Base-by-base conservation (phyloP, 2,113 vertebrate species). In the Entomyzon cyanotis region DNA sequence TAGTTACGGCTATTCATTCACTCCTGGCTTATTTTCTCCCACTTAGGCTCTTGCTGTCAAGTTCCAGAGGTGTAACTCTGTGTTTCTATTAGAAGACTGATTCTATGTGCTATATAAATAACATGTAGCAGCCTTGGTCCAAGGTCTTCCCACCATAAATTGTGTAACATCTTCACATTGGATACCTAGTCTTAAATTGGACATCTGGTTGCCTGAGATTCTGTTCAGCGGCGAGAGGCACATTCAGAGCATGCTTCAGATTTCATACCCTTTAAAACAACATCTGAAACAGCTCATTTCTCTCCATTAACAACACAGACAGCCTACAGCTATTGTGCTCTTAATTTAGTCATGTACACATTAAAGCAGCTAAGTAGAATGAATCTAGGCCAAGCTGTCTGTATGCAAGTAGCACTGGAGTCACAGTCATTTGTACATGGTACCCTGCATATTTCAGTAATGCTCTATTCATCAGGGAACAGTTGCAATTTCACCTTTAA, bases 321-420 rank as follows among this genome's bases (percentile, higher is more conserved):
- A 89, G 74, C 90, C 90, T 93, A 60, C 64, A 85, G 81, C 87
- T 76, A 89, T 71, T 2, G 2, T 52, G 58, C 27, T 64, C 49
- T 71, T 89, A 89, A 94, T 93, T 91, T 93, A 89, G 87, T 67
- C 65, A 87, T 73, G 71, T 88, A 86, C 71, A 89, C 71, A 89
- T 93, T 93, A 93, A 89, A 91, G 41, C 62, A 71, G 52, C 41
- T 93, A 75, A 91, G 62, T 60, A 71, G 62, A 82, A 94, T 50
- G 62, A 89, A 94, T 95, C 56, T 89, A 56, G 84, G 78, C 42
- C 78, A 79, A 60, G 49, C 74, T 73, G 69, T 82, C 81, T 55
- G 47, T 60, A 35, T 82, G 46, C 42, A 23, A 35, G 5, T 30
- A 67, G 64, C 68, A 55, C 68, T 81, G 77, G 27, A 94, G 73